Percentiles rank a stretch among this genome's conserved stretches.
Conservation (phyloP, 2,888 invertebrate genomes). For the Rhamnusium bicolor region DNA sequence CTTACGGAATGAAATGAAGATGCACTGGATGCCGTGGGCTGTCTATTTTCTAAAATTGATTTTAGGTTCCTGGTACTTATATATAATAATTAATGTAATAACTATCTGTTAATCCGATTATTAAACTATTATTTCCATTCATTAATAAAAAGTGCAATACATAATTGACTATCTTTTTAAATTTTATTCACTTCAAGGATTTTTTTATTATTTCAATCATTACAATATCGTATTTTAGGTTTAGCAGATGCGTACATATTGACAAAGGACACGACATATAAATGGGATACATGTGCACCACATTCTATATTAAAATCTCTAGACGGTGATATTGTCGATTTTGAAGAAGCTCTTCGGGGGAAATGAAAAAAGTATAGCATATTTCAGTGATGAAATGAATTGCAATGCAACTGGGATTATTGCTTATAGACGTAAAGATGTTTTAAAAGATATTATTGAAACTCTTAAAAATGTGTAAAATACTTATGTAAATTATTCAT, state of each 20-base stretch:
- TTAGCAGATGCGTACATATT: slow-evolving; percentile 84
- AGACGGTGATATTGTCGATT: slow-evolving; percentile 80
- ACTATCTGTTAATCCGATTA: no score
- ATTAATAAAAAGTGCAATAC: no score
- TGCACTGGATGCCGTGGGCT: no score
- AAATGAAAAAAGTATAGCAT: slow-evolving; percentile 45
- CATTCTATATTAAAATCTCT: slow-evolving; percentile 86
- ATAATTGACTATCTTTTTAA: no score
- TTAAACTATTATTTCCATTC: no score
- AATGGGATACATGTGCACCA: slow-evolving; percentile 95
- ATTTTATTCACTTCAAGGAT: not conserved
- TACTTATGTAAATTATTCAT: not conserved
- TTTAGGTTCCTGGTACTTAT: no score
- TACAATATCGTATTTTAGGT: slow-evolving; percentile 70
- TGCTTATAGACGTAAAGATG: slow-evolving; percentile 65
- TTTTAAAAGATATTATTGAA: slow-evolving; percentile 55
- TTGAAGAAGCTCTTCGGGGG: slow-evolving; percentile 49
- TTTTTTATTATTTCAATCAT: not conserved
- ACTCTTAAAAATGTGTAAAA: slow-evolving; percentile 37
- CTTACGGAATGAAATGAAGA: no score
- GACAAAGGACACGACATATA: slow-evolving; percentile 85
- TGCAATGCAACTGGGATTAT: slow-evolving; percentile 72
- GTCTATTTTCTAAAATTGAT: no score
- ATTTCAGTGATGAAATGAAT: slow-evolving; percentile 46
- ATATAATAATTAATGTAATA: no score